Percentiles rank a stretch among this genome's conserved stretches.
Conservation (phyloP, 2,113 vertebrate genomes). For the Phaethornis superciliosus region DNA sequence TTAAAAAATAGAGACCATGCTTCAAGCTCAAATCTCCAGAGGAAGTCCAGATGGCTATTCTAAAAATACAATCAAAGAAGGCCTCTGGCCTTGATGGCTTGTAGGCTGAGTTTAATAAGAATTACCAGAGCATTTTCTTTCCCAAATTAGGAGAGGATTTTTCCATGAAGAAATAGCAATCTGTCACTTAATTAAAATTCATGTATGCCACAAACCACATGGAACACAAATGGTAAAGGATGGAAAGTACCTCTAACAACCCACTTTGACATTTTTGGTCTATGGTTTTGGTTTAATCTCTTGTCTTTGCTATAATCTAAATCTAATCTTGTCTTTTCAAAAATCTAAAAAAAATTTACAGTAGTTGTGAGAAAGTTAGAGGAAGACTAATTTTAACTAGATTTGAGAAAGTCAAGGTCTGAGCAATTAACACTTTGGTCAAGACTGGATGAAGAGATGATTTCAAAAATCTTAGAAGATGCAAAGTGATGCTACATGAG, state of each 20-base stretch:
- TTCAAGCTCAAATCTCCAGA: conserved; percentile 29
- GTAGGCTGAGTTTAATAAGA: conserved; percentile 58
- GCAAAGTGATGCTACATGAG: not conserved
- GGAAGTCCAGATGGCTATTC: conserved; percentile 65
- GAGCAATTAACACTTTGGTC: not conserved
- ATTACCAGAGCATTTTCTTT: conserved; percentile 49
- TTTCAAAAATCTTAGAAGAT: not conserved
- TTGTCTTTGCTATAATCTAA: not conserved
- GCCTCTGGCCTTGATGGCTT: conserved; percentile 20
- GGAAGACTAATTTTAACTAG: not conserved
- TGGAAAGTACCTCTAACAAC: not conserved
- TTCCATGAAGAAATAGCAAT: conserved; percentile 46
- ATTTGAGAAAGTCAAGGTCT: not conserved
- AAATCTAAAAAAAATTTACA: not conserved
- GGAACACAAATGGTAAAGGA: not conserved
- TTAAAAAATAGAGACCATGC: not conserved
- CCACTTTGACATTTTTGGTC: not conserved
- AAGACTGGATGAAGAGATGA: not conserved
- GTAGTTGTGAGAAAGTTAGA: not conserved
- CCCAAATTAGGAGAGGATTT: conserved; percentile 6
- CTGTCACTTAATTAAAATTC: conserved; percentile 61
- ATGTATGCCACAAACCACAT: conserved; percentile 15
- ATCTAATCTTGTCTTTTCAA: not conserved
- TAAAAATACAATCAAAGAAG: conserved; percentile 56
- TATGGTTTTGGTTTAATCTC: not conserved